These are phyloP conservation scores for Dicyrtoma fusca DNA, from an alignment of 2,888 invertebrate species.

Conservation along the genomic window DNA sequence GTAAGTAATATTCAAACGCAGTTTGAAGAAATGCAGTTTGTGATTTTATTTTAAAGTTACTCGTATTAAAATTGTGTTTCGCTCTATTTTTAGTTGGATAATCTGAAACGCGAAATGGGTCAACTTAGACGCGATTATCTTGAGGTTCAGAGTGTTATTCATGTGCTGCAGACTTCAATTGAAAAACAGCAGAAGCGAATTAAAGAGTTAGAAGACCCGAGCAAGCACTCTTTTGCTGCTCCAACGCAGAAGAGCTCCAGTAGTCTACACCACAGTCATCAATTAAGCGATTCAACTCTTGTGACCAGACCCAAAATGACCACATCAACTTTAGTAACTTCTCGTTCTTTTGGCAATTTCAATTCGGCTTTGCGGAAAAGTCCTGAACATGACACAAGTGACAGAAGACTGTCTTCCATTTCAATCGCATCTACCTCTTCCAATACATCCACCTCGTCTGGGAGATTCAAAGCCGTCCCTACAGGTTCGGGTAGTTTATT, in stretches of 20 bases:
- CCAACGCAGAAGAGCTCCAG: background rate
- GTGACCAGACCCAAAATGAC: background rate
- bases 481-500: constrained; percentile 61
- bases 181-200: constrained; percentile 19
- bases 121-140: constrained; percentile 35
- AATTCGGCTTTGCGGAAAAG: background rate
- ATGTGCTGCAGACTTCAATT: constrained; percentile 36
- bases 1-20: too few species aligned
- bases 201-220: background rate
- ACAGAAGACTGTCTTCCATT: constrained; percentile 40
- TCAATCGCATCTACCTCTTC: constrained; percentile 45
- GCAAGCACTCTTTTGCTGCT: background rate
- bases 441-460: constrained; percentile 46
- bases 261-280: background rate
- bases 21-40: too few species aligned
- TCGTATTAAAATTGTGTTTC: background rate
- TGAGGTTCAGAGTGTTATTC: constrained; percentile 24
- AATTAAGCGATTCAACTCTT: constrained; percentile 17
- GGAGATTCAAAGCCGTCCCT: constrained; percentile 45
- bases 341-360: constrained; percentile 4
- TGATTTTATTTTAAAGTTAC: background rate
- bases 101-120: constrained; percentile 45
- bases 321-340: background rate
- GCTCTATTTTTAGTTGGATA: constrained; percentile 38
- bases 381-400: background rate